These are phyloP conservation scores for Xiphias gladius DNA, from an alignment of 2,113 vertebrate species.

Conservation along the genomic window DNA sequence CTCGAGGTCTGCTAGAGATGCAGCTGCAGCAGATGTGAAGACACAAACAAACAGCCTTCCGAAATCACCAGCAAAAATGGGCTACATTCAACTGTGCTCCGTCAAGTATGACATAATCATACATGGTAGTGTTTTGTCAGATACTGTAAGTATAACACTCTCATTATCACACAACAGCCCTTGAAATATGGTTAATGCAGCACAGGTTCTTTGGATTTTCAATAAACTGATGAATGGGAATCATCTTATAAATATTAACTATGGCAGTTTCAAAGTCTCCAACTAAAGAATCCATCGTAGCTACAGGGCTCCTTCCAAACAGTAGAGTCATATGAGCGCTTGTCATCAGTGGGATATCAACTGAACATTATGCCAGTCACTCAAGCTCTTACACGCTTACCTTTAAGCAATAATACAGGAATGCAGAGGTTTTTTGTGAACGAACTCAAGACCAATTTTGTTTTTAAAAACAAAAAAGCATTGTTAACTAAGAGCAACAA, in stretches of 20 bases:
- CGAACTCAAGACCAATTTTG: background rate
- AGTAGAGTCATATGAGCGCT: constrained; percentile 6
- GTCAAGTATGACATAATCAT: constrained; percentile 11
- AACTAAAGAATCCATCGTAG: constrained; percentile 14
- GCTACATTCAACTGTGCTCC: background rate
- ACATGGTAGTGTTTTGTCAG: background rate
- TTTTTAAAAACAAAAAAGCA: background rate
- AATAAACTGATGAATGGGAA: constrained; percentile 28
- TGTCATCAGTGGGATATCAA: constrained; percentile 15
- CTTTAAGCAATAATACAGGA: background rate
- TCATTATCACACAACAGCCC: constrained; percentile 5
- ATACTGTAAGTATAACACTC: background rate
- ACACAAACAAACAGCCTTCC: constrained; percentile 11
- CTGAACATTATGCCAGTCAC: constrained; percentile 3
- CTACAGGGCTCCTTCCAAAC: constrained; percentile 9
- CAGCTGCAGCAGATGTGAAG: constrained; percentile 19
- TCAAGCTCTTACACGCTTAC: background rate
- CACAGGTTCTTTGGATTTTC: constrained; percentile 1
- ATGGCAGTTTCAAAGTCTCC: constrained; percentile 23
- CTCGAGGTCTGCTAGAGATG: constrained; percentile 4
- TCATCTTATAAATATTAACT: constrained; percentile 32
- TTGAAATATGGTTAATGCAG: constrained; percentile 2
- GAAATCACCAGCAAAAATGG: constrained; percentile 23
- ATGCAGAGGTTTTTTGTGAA: background rate
- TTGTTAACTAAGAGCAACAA: background rate